Conservation (phyloP, 2,888 invertebrate species). For the Sarcophaga caerulescens region DNA sequence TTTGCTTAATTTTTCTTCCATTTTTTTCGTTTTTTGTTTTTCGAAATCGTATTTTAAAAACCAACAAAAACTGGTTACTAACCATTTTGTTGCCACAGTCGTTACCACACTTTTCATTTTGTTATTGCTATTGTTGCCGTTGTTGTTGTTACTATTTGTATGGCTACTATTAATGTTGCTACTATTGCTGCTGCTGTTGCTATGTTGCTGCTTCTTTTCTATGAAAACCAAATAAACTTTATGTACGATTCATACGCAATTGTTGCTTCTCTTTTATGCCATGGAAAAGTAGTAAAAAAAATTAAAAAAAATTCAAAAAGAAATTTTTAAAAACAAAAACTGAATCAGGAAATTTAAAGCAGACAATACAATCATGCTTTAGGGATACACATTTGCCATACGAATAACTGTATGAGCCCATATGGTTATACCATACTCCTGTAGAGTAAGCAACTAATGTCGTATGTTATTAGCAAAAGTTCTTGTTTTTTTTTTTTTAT, state of each 20-base stretch:
- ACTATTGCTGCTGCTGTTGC: constrained; percentile 34
- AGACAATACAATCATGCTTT: constrained; percentile 61
- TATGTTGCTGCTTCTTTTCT: constrained; percentile 22
- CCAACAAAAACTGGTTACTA: constrained; percentile 58
- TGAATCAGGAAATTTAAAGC: constrained; percentile 43
- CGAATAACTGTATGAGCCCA: background rate
- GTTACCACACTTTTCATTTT: constrained; percentile 61
- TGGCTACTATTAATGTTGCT: constrained; percentile 42
- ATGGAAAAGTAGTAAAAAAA: too few relatives aligned
- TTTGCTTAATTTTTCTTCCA: background rate
- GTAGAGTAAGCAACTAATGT: constrained; percentile 49
- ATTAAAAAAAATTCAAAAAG: background rate
- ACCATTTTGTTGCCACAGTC: constrained; percentile 66
- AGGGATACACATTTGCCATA: constrained; percentile 19
- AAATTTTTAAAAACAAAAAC: constrained; percentile 1
- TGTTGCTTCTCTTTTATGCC: constrained; percentile 35
- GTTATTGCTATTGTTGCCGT: constrained; percentile 32
- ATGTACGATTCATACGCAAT: constrained; percentile 48
- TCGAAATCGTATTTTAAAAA: constrained; percentile 29
- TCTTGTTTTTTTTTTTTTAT: constrained; percentile 18
- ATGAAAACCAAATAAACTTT: constrained; percentile 51
- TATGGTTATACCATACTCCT: background rate
- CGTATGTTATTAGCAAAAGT: constrained; percentile 57
- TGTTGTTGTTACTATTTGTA: constrained; percentile 40
- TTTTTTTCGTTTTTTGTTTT: background rate